These are phyloP conservation scores for Thereuonema tuberculata DNA, from an alignment of 1,140 invertebrate genomes.

Conservation along the genomic window DNA sequence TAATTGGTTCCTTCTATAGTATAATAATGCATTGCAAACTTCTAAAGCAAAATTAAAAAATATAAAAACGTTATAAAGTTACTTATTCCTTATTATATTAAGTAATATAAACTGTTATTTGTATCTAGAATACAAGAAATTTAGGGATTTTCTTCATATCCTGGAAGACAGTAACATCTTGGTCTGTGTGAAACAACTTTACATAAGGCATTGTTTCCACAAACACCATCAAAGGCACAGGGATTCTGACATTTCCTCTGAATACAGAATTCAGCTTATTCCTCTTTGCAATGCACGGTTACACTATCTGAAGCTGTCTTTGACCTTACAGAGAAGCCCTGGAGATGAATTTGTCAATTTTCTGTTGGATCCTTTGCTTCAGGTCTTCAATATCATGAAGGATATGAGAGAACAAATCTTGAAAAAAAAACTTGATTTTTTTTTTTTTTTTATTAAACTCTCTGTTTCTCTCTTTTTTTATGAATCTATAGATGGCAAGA, in stretches of 20 bases:
- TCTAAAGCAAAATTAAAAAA: too few relatives aligned
- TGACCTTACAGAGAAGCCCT: too few relatives aligned
- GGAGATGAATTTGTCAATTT: conserved; percentile 44
- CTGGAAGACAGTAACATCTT: conserved; percentile 18
- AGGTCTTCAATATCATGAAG: too few relatives aligned
- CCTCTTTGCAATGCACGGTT: conserved; percentile 19
- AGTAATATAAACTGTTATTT: neutral
- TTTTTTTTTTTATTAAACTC: too few relatives aligned
- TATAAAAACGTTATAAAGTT: too few relatives aligned
- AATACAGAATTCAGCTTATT: too few relatives aligned
- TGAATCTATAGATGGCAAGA: too few relatives aligned
- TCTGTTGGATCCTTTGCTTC: conserved; percentile 19
- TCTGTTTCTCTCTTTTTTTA: too few relatives aligned
- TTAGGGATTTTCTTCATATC: conserved; percentile 19
- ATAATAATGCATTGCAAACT: too few relatives aligned
- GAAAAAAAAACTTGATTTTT: too few relatives aligned
- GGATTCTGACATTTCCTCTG: conserved; percentile 19
- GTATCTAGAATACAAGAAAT: conserved; percentile 3
- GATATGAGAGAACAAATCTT: too few relatives aligned
- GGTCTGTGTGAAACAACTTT: conserved; percentile 16
- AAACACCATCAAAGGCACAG: conserved; percentile 38
- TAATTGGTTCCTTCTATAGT: too few relatives aligned
- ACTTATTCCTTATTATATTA: neutral
- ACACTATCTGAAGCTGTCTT: conserved; percentile 15
- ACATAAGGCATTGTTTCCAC: conserved; percentile 22